Evolutionary conservation across 1,140 invertebrate species (phyloP).

Genomic region (Elymnias hypermnestra): DNA sequence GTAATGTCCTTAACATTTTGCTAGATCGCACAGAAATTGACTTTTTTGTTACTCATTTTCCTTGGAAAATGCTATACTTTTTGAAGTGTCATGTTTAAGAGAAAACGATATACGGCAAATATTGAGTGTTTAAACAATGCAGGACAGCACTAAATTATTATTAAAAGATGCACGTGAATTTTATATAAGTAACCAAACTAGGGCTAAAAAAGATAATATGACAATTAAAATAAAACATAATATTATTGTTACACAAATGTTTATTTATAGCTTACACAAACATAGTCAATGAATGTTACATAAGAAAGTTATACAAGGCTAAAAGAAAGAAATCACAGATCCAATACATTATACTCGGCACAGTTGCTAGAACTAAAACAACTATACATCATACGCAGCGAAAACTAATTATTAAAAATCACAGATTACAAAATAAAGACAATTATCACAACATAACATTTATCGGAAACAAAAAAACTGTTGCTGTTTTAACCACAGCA

Average conservation of each 20-base stretch:
- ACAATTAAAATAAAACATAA: slow-evolving; percentile 22
- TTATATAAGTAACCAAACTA: too few species aligned
- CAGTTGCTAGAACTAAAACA: slow-evolving; percentile 29
- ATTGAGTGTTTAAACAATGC: too few species aligned
- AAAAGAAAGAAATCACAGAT: slow-evolving; percentile 65
- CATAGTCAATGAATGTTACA: slow-evolving; percentile 58
- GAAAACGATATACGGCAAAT: too few species aligned
- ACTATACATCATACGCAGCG: slow-evolving; percentile 34
- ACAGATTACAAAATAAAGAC: slow-evolving; percentile 47
- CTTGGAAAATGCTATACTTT: too few species aligned
- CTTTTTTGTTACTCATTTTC: too few species aligned
- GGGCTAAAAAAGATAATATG: too few species aligned
- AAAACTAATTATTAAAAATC: slow-evolving; percentile 55
- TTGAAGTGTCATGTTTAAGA: too few species aligned
- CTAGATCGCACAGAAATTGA: too few species aligned
- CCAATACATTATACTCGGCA: slow-evolving; percentile 44
- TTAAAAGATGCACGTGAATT: too few species aligned
- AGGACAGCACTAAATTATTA: too few species aligned
- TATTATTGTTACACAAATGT: slow-evolving; percentile 58
- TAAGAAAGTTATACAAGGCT: slow-evolving; percentile 41
- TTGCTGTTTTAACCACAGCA: slow-evolving; percentile 22
- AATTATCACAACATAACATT: slow-evolving; percentile 39
- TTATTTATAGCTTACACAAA: slow-evolving; percentile 64
- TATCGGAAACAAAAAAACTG: slow-evolving; percentile 20
- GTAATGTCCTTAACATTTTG: too few species aligned